Percentiles rank a stretch among this genome's conserved stretches.
Conservation (phyloP, 1,140 invertebrate genomes). For the Tribolium castaneum region DNA sequence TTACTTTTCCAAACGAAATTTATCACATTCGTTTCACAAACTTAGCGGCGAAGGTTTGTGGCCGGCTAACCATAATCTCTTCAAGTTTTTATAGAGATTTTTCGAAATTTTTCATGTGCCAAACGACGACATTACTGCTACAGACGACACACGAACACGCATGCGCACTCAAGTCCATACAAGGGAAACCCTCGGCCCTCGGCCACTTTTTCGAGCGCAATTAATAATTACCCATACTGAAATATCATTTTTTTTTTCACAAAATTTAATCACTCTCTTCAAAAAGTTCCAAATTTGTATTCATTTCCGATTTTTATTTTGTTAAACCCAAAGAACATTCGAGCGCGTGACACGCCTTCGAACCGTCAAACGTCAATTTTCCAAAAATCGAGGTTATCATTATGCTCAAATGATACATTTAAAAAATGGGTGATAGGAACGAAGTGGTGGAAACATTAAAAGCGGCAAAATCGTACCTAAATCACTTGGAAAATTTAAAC, state of each 20-base stretch:
- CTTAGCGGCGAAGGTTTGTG: neutral
- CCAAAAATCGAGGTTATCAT: neutral
- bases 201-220: too few relatives aligned
- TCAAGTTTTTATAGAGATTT: neutral
- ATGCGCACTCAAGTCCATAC: neutral
- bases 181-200: too few relatives aligned
- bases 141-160: neutral
- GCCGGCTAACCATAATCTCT: conserved; percentile 8
- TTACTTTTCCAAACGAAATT: conserved; percentile 38
- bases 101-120: neutral
- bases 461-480: conserved; percentile 53
- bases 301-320: too few relatives aligned
- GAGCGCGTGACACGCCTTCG: too few relatives aligned
- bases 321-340: too few relatives aligned
- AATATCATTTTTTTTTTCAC: too few relatives aligned
- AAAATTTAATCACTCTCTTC: too few relatives aligned
- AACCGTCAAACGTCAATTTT: too few relatives aligned
- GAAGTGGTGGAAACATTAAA: conserved; percentile 49
- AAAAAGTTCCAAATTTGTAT: too few relatives aligned
- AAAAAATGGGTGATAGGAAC: conserved; percentile 28
- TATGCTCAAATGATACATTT: neutral
- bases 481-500: conserved; percentile 48
- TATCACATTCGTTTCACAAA: conserved; percentile 35
- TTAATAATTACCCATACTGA: too few relatives aligned
- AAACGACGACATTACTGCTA: neutral